Evolutionary conservation across 2,888 invertebrate genomes (phyloP), one percentile per base, ranked within the genome.

Genomic region (Blera fallax): DNA sequence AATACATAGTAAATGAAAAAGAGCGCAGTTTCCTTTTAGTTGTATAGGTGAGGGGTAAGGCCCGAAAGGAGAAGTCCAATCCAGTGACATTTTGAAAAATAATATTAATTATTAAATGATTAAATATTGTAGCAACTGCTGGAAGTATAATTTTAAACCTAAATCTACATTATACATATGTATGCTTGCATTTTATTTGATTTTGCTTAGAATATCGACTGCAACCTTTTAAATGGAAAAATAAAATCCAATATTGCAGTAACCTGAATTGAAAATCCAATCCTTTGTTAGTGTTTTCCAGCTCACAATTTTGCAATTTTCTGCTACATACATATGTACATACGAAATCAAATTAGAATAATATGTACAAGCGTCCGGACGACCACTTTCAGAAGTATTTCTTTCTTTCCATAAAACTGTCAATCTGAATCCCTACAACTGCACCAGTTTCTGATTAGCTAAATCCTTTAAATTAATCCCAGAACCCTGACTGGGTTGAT

Each of bases 401-500:
- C 62, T 54, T 34, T 69, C 52, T 56, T 37, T 52, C 64, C 60
- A 76, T 67, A 72, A 76, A 81, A 72, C 56, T 82, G 77, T 87
- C 87, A 87, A 87, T 87, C 87, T 81, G 87, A 77, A 87, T 29
- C 81, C 87, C 37, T 73, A 81, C 52, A 82, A 78, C 18, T 78
- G 40, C 67, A n/a, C 24, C 64, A 62, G 85, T 85, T 85, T 85
- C 72, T 85, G 85, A 85, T 85, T 85, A 85, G 70, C 80, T 85
- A 85, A 85, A 85, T 81, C 80, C 85, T 48, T 77, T 77, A 56
- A 81, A 81, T 70, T 87, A 87, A 87, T 77, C 73, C 87, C 18
- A 78, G 78, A 72, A 76, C 80, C 72, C 70, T 76, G 72, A 77
- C 65, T 72, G 72, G 76, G 85, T 72, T 85, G 85, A 81, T 81